Evolutionary conservation across 2,888 invertebrate species (phyloP), one percentile per base, ranked within the genome.

Genomic region (Himalopsyche tibetana): DNA sequence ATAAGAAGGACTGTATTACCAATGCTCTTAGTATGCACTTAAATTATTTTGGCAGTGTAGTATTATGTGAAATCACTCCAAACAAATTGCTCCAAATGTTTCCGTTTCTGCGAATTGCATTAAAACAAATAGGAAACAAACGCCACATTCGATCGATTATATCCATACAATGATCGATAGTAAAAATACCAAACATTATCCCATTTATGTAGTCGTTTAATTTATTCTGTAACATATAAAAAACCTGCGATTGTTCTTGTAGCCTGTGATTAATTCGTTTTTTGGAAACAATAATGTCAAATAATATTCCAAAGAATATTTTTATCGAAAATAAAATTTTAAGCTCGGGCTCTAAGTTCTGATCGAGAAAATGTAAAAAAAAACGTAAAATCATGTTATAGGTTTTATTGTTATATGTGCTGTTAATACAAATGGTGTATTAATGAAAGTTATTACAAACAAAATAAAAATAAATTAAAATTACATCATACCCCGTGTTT

Each of bases 351-450:
- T 80, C 9, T 19, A 74, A 74, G 38, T 40, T 36, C 36, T 63
- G 56, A 82, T 42, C 82, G 40, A 36, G 63, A 85, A 80, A 85
- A 85, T 63, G 55, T 28, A 55, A 85, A 81, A 81, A 84, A 84
- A 84, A 84, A 79, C 40, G 80, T 80, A 84, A 79, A 84, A 84
- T 80, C 81, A 82, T 55, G 45, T 81, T 85, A 80, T 56, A 85
- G 82, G 84, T 56, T 80, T 85, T 63, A 81, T 84, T 84, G 84
- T 84, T 84, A 38, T 84, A 84, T 40, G 79, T 84, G 80, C 80
- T 83, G 83, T 83, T 83, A 69, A 83, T 83, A 69, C 83, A 56
- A 69, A 56, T 40, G 69, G 42, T 45, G 83, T 69, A 69, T 83
- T 69, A 69, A 38, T 69, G 83, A 69, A 83, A 42, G 83, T 83